Percentiles rank a stretch among this genome's conserved stretches.
Conservation (phyloP, 1,140 invertebrate species). For the Drosophila mayri region DNA sequence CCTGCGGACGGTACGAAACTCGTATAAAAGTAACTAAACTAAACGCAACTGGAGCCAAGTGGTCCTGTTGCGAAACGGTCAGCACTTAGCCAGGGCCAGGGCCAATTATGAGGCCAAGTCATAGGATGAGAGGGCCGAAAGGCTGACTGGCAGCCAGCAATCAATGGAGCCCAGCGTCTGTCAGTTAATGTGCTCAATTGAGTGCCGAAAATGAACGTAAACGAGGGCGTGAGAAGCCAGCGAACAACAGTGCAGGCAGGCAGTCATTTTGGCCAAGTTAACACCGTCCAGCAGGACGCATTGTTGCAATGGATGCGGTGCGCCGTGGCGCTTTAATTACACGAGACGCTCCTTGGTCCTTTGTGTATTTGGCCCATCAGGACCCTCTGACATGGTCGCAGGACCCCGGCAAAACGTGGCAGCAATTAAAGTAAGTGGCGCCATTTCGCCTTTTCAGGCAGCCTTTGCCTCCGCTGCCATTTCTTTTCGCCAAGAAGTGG, state of each 20-base stretch:
- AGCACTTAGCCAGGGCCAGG: slow-evolving; percentile 17
- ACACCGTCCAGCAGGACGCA: slow-evolving; percentile 8
- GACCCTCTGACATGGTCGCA: slow-evolving; percentile 14
- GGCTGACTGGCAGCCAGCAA: slow-evolving; percentile 9
- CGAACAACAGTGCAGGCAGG: slow-evolving; percentile 12
- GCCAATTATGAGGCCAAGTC: slow-evolving; percentile 38
- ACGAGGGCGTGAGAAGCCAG: slow-evolving; percentile 14
- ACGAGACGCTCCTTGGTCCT: slow-evolving; percentile 34
- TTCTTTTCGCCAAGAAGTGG: slow-evolving; percentile 34
- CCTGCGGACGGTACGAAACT: slow-evolving; percentile 8
- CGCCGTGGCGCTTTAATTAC: slow-evolving; percentile 41
- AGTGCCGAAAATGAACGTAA: slow-evolving; percentile 41
- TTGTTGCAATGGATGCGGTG: slow-evolving; percentile 45
- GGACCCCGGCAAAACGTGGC: slow-evolving; percentile 30
- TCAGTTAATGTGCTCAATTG: slow-evolving; percentile 51
- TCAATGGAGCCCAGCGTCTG: slow-evolving; percentile 17
- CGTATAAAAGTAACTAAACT: slow-evolving; percentile 43
- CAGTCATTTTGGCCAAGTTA: slow-evolving; percentile 29
- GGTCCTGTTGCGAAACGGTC: slow-evolving; percentile 24
- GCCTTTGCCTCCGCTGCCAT: slow-evolving; percentile 18
- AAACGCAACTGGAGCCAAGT: slow-evolving; percentile 33
- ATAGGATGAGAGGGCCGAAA: background rate
- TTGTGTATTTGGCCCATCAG: slow-evolving; percentile 40
- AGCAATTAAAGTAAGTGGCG: slow-evolving; percentile 55
- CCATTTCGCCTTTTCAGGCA: slow-evolving; percentile 40